phyloP scores from a whole-genome alignment of 2,888 invertebrate species.

The Mesoligia furuncula region DNA sequence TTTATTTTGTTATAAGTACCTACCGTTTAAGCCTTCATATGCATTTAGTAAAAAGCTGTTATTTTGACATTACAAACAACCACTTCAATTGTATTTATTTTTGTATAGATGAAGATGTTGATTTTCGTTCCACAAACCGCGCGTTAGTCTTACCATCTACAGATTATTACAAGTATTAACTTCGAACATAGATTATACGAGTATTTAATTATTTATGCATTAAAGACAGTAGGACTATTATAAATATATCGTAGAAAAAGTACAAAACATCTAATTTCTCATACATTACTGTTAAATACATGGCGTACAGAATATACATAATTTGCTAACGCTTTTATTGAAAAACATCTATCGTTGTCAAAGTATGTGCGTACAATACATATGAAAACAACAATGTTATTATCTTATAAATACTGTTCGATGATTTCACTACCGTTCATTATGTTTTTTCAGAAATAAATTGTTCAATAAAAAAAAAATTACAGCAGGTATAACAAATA shows the following conservation, averaged over 20 bases:
- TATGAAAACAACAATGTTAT: slow-evolving; percentile 5
- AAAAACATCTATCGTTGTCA: slow-evolving; percentile 32
- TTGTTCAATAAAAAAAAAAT: background rate
- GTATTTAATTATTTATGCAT: slow-evolving; percentile 26
- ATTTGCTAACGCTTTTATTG: slow-evolving; percentile 30
- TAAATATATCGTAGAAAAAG: slow-evolving; percentile 56
- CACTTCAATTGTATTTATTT: no score
- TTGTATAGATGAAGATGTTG: background rate
- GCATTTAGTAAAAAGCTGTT: no score
- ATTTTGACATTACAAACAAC: no score
- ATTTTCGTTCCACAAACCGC: background rate
- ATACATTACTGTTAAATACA: slow-evolving; percentile 33
- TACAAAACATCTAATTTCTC: slow-evolving; percentile 55
- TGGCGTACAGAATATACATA: slow-evolving; percentile 17
- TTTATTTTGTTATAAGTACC: no score
- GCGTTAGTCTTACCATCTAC: slow-evolving; percentile 15
- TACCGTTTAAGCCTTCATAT: no score
- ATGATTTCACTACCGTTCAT: slow-evolving; percentile 54
- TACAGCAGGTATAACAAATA: slow-evolving; percentile 21
- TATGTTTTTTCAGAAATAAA: slow-evolving; percentile 24
- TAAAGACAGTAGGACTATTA: slow-evolving; percentile 11
- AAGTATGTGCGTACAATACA: background rate
- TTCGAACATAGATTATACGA: slow-evolving; percentile 37
- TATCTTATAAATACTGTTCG: slow-evolving; percentile 45
- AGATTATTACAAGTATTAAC: background rate